Conservation (phyloP, 2,113 vertebrate species). For the Ciconia maguari region DNA sequence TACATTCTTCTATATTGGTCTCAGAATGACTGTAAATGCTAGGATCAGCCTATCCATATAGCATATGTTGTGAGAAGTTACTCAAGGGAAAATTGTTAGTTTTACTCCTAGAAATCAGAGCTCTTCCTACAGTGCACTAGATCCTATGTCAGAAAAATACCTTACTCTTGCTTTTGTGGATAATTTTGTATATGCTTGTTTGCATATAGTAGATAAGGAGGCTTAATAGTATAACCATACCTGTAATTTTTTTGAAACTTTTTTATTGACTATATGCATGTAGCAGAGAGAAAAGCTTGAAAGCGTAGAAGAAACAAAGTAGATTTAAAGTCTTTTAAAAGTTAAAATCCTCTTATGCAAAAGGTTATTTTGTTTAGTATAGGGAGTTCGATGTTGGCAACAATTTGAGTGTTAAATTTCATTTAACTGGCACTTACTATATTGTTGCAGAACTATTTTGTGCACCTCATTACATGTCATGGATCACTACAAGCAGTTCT, state of each 20-base stretch:
- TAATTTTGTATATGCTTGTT: not conserved
- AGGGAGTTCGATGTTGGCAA: not conserved
- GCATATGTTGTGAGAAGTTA: not conserved
- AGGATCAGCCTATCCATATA: not conserved
- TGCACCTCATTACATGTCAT: fast-evolving
- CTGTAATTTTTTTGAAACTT: not conserved
- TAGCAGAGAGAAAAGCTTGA: not conserved
- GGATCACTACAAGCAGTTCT: not conserved
- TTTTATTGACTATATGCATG: not conserved
- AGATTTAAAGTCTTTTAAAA: not conserved
- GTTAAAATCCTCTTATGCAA: not conserved
- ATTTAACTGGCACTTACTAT: not conserved
- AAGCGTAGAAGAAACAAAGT: not conserved
- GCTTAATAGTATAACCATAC: not conserved
- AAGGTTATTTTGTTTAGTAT: not conserved
- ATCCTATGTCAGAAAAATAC: not conserved
- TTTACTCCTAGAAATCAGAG: not conserved
- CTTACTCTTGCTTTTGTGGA: not conserved
- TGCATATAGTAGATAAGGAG: not conserved
- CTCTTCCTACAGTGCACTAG: not conserved
- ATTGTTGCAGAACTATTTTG: not conserved
- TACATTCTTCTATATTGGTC: not conserved
- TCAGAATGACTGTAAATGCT: not conserved
- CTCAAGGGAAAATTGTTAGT: not conserved
- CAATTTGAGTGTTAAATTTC: not conserved